A percentile compares a stretch with the other conserved stretches of the same genome.
phyloP scores from a whole-genome alignment of 2,888 invertebrate genomes.

The Anoplius nigerrimus region DNA sequence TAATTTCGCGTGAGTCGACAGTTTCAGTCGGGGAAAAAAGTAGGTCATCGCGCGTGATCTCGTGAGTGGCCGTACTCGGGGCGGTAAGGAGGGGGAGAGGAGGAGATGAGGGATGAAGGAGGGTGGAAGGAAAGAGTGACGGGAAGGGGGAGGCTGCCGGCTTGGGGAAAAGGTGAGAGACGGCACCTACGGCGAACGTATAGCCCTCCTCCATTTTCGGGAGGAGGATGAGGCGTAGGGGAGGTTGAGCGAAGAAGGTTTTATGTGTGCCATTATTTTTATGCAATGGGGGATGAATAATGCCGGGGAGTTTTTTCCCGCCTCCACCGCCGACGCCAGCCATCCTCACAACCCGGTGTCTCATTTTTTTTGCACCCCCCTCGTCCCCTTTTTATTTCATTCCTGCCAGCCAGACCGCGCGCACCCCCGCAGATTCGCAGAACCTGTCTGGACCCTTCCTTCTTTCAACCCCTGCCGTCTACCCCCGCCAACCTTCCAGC shows the following conservation, averaged over 20 bases:
- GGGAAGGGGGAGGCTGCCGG: conserved; percentile 14
- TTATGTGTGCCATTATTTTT: conserved; percentile 62
- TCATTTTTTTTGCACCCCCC: neutral
- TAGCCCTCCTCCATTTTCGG: conserved; percentile 24
- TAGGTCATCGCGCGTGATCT: neutral
- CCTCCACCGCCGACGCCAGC: conserved; percentile 9
- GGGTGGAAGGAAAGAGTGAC: conserved; percentile 14
- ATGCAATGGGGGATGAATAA: conserved; percentile 65
- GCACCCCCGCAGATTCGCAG: neutral
- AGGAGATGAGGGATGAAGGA: neutral
- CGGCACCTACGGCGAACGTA: conserved; percentile 1
- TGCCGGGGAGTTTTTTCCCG: conserved; percentile 35
- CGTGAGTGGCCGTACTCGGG: no score
- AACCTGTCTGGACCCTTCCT: no score
- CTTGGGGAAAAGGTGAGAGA: neutral
- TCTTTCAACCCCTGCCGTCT: neutral
- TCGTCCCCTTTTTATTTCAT: neutral
- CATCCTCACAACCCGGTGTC: conserved; percentile 26
- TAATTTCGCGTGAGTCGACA: neutral
- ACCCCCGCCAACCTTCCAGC: conserved; percentile 7
- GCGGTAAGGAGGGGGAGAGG: neutral
- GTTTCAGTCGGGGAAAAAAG: neutral
- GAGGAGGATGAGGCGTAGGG: neutral
- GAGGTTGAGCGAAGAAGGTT: conserved; percentile 45
- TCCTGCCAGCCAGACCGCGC: neutral